Evolutionary conservation across 1,140 invertebrate genomes (phyloP), one percentile per base, ranked within the genome.

Genomic region (Protaetia brevitarsis): DNA sequence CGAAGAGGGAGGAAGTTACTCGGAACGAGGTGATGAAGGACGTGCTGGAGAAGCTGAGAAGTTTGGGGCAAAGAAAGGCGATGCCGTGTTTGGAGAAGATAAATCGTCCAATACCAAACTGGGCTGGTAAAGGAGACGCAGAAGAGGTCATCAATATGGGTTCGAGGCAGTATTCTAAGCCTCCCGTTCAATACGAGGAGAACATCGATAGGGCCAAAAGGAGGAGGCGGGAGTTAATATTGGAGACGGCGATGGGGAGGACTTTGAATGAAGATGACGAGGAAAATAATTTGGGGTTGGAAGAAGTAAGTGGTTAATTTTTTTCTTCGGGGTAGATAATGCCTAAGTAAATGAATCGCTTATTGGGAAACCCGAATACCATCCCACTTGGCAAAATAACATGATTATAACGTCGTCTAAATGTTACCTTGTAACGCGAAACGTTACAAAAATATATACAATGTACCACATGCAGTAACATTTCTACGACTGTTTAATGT

Each of bases 21-120:
- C 88, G 86, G 0, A 80, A 77, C 6, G 87, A 88, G 75, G 77
- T 87, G 0, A 82, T 86, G 57, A 77, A 83, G 65, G 83, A 86
- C 19, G 77, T 88, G 2, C 69, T 87, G n/a, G 76, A 76, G 7
- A 84, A 82, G 68, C 74, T 88, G 5, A 78, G 80, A 59, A 79
- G 76, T 0, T 70, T 87, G 1, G 86, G 86, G 2, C 75, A 80
- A 3, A n/a, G n/a, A n/a, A 80, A 82, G 45, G 84, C 85, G 0
- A 80, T 80, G 60, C 71, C 75, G 16, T 80, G 87, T 10, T 72
- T 88, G 6, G 69, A 79, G 10, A 81, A 73, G 66, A 72, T 88
- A 2, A 80, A 81, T 59, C 63, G 76, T 11, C 76, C 80, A 57
- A 77, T 81, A 30, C 70, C 74, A 58, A 69, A 60, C 19, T 68